These are phyloP conservation scores for Myotis findleyi DNA, from an alignment of 2,797 vertebrate genomes.

Conservation along the genomic window DNA sequence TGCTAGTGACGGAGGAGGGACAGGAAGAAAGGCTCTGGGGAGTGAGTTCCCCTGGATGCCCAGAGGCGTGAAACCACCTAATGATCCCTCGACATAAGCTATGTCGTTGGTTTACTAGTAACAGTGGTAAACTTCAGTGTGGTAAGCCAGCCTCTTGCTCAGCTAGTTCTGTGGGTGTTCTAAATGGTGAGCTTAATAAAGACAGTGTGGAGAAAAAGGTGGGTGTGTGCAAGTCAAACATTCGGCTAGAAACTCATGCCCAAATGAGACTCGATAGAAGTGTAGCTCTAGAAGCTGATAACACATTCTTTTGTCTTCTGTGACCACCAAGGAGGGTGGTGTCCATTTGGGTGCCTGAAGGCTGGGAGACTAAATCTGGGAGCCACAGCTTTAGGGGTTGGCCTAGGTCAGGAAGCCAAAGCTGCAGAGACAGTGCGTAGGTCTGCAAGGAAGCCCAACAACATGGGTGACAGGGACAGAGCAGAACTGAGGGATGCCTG, in stretches of 20 bases:
- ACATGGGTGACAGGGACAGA: background rate
- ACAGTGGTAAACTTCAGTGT: slow-evolving; percentile 52
- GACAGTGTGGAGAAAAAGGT: too few relatives aligned
- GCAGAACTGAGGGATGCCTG: background rate
- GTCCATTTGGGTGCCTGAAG: background rate
- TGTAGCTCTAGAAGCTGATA: background rate
- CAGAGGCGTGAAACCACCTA: background rate
- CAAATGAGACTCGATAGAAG: background rate
- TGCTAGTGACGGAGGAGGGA: slow-evolving; percentile 80
- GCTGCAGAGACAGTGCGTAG: background rate
- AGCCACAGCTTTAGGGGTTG: background rate
- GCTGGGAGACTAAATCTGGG: background rate
- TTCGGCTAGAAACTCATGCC: background rate
- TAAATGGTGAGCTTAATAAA: background rate
- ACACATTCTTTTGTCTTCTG: background rate
- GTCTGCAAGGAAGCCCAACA: background rate
- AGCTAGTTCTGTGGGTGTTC: background rate
- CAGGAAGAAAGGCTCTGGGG: slow-evolving; percentile 74
- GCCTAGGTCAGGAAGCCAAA: background rate
- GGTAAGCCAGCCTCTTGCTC: background rate
- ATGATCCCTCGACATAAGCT: background rate
- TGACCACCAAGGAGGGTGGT: background rate
- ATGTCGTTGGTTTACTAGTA: slow-evolving; percentile 48
- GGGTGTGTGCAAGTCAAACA: background rate
- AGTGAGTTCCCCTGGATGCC: slow-evolving; percentile 44